Percentiles rank a stretch among this genome's conserved stretches.
Evolutionary conservation across 2,113 vertebrate genomes (phyloP).

Genomic region (Origma solitaria): DNA sequence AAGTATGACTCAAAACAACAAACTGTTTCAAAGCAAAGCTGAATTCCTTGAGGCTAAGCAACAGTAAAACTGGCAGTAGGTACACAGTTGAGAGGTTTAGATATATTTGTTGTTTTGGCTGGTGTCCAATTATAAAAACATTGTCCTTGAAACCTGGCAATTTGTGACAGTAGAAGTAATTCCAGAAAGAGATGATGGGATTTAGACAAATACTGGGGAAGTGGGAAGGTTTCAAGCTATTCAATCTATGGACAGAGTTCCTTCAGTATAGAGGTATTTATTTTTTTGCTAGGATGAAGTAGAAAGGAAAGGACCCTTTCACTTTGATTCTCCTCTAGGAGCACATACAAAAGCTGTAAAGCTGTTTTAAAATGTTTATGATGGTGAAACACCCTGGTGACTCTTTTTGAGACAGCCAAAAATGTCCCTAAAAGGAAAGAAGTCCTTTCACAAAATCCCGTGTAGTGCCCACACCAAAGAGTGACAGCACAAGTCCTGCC

Average conservation of each 20-base stretch:
- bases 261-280: background rate
- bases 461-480: background rate
- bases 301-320: background rate
- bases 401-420: background rate
- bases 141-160: background rate
- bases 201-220: background rate
- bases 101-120: background rate
- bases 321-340: background rate
- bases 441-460: background rate
- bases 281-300: background rate
- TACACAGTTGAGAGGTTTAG: background rate
- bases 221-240: background rate
- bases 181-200: background rate
- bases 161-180: background rate
- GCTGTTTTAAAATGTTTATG: background rate
- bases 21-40: constrained; percentile 45
- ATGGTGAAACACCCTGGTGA: rapidly evolving
- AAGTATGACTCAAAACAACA: constrained; percentile 8
- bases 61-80: constrained; percentile 18
- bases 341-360: background rate
- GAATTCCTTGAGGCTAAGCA: constrained; percentile 10
- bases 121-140: background rate
- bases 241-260: background rate
- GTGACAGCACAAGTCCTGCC: background rate
- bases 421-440: background rate